phyloP scores from a whole-genome alignment of 1,140 invertebrate genomes.

The Capitella teleta region DNA sequence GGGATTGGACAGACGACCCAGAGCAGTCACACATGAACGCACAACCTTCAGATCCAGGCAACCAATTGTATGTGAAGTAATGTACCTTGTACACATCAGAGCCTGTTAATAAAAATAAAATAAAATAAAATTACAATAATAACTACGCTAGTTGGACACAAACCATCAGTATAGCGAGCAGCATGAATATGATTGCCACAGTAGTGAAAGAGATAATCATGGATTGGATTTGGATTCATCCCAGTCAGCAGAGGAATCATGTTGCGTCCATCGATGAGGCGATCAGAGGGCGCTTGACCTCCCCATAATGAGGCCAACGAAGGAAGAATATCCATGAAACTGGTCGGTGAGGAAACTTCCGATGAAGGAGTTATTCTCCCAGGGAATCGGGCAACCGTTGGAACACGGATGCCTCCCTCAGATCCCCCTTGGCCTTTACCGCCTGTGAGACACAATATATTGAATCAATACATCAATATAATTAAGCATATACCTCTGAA shows the following conservation, averaged over 20 bases:
- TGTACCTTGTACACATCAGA: slow-evolving; percentile 12
- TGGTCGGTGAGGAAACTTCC: slow-evolving; percentile 28
- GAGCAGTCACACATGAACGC: slow-evolving; percentile 7
- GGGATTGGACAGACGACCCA: background rate
- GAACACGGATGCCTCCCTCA: slow-evolving; percentile 45
- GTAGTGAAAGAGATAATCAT: slow-evolving; percentile 34
- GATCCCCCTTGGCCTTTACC: slow-evolving; percentile 40
- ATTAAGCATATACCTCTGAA: slow-evolving; percentile 23
- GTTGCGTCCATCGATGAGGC: slow-evolving; percentile 26
- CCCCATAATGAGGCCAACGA: slow-evolving; percentile 26
- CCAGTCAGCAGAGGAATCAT: slow-evolving; percentile 24
- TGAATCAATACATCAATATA: background rate
- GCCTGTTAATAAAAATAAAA: slow-evolving; percentile 1
- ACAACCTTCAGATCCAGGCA: slow-evolving; percentile 5
- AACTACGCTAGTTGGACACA: slow-evolving; percentile 6
- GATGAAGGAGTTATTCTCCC: slow-evolving; percentile 12
- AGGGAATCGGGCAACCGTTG: slow-evolving; percentile 36
- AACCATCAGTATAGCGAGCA: slow-evolving; percentile 13
- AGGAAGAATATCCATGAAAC: slow-evolving; percentile 43
- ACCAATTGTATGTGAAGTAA: slow-evolving; percentile 11
- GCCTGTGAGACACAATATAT: slow-evolving; percentile 20
- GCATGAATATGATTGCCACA: slow-evolving; percentile 27
- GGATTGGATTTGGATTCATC: slow-evolving; percentile 15
- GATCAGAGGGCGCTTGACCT: slow-evolving; percentile 16
- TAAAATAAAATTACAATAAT: background rate